phyloP scores from a whole-genome alignment of 2,113 vertebrate genomes.

The Thermophis baileyi region DNA sequence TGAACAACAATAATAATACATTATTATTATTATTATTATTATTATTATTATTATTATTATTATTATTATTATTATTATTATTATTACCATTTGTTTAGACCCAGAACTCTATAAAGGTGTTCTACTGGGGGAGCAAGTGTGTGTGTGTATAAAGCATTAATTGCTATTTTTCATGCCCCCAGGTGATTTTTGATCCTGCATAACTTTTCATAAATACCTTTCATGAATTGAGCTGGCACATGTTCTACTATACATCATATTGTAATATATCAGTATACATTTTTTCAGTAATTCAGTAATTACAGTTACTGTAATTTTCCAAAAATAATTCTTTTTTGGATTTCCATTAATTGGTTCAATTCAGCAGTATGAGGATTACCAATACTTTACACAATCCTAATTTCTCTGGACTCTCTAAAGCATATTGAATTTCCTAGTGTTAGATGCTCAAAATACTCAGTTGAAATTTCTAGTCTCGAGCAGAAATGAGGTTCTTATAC shows the following conservation, averaged over 20 bases:
- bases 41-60: too few species aligned
- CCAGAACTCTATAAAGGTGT: neutral
- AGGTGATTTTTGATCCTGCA: neutral
- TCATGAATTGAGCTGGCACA: neutral
- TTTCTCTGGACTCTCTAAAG: constrained; percentile 7
- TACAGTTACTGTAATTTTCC: neutral
- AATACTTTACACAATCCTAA: neutral
- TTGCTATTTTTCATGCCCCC: neutral
- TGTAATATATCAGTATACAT: neutral
- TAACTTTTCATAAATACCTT: neutral
- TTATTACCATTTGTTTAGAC: neutral
- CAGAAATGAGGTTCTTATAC: neutral
- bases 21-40: neutral
- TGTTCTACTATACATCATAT: neutral
- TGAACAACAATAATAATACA: neutral
- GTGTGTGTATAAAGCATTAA: neutral
- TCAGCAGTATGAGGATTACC: neutral
- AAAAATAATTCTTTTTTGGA: neutral
- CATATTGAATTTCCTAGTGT: neutral
- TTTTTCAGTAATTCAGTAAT: too few species aligned
- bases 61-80: too few species aligned
- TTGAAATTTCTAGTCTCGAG: neutral
- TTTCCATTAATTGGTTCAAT: neutral
- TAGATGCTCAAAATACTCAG: neutral
- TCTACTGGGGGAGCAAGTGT: neutral